Percentiles rank a stretch among this genome's conserved stretches.
Evolutionary conservation across 2,113 vertebrate genomes (phyloP).

Genomic region (Oncorhynchus clarkii): DNA sequence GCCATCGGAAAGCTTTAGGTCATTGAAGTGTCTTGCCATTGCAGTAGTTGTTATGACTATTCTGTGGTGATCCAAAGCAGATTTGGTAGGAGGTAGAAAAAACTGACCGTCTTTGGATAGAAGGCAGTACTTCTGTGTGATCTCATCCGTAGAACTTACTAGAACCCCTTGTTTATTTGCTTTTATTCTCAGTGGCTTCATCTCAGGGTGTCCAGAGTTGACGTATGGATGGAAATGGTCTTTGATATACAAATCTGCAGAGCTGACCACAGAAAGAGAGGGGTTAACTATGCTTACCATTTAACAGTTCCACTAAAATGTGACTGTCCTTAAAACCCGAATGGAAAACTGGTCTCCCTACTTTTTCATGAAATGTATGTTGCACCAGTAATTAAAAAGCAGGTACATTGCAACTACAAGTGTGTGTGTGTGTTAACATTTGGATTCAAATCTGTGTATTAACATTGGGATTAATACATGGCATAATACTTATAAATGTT

Average conservation of each 20-base stretch:
- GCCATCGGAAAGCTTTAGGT: slow-evolving; percentile 68
- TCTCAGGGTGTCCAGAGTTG: slow-evolving; percentile 42
- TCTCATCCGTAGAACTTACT: slow-evolving; percentile 11
- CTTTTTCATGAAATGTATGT: too few relatives aligned
- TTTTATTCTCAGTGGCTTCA: slow-evolving; percentile 79
- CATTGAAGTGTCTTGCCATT: slow-evolving; percentile 67
- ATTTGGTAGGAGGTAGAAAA: slow-evolving; percentile 23
- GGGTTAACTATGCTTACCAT: not conserved
- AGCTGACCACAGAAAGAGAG: slow-evolving; percentile 63
- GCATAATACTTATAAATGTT: too few relatives aligned
- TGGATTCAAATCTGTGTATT: too few relatives aligned
- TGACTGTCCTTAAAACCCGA: too few relatives aligned
- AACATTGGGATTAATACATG: too few relatives aligned
- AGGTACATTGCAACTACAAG: too few relatives aligned
- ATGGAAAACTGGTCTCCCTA: too few relatives aligned
- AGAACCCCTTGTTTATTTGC: slow-evolving; percentile 40
- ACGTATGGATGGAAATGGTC: slow-evolving; percentile 80
- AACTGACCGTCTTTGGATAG: slow-evolving; percentile 44
- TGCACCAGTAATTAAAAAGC: too few relatives aligned
- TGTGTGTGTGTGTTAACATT: too few relatives aligned
- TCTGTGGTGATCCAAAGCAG: slow-evolving; percentile 37
- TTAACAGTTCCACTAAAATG: not conserved
- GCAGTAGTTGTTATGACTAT: slow-evolving; percentile 82
- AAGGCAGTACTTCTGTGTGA: not conserved
- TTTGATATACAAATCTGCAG: slow-evolving; percentile 88